These are phyloP conservation scores for Gastrophryne carolinensis DNA, from an alignment of 2,797 vertebrate species.

Conservation along the genomic window DNA sequence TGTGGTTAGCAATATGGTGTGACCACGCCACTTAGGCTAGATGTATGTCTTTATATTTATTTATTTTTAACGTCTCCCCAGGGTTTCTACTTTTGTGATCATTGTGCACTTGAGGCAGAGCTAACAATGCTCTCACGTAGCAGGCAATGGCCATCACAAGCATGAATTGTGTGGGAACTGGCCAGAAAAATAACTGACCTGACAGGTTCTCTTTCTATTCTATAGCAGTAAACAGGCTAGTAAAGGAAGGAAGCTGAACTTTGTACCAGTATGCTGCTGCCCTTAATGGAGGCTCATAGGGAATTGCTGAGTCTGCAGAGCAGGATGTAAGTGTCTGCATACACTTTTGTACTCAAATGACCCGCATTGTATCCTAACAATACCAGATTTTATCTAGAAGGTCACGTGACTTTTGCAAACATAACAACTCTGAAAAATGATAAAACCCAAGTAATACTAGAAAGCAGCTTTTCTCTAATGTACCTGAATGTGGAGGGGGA, in stretches of 20 bases:
- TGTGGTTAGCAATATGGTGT: too few relatives aligned
- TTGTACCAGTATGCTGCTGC: conserved; percentile 64
- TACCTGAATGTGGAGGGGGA: conserved; percentile 53
- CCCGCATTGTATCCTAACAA: conserved; percentile 75
- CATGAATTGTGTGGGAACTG: too few relatives aligned
- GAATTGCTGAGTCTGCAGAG: conserved; percentile 69
- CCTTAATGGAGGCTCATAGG: conserved; percentile 67
- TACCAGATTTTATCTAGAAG: conserved; percentile 66
- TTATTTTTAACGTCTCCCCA: too few relatives aligned
- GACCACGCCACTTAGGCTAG: too few relatives aligned
- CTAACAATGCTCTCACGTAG: too few relatives aligned
- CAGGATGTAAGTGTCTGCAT: conserved; percentile 74
- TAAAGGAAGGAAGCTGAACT: conserved; percentile 57
- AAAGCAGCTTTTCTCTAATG: conserved; percentile 3
- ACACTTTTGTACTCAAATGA: conserved; percentile 75
- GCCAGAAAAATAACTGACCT: too few relatives aligned
- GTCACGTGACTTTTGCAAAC: conserved; percentile 56
- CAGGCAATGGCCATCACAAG: too few relatives aligned
- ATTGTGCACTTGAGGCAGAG: too few relatives aligned
- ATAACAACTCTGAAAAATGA: conserved; percentile 53
- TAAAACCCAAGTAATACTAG: conserved; percentile 45
- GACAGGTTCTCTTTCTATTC: too few relatives aligned
- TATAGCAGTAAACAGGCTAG: conserved; percentile 51
- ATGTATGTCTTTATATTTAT: too few relatives aligned
- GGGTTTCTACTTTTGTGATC: too few relatives aligned